These are phyloP conservation scores for Probosciger aterrimus DNA, from an alignment of 2,113 vertebrate genomes.

Conservation along the genomic window DNA sequence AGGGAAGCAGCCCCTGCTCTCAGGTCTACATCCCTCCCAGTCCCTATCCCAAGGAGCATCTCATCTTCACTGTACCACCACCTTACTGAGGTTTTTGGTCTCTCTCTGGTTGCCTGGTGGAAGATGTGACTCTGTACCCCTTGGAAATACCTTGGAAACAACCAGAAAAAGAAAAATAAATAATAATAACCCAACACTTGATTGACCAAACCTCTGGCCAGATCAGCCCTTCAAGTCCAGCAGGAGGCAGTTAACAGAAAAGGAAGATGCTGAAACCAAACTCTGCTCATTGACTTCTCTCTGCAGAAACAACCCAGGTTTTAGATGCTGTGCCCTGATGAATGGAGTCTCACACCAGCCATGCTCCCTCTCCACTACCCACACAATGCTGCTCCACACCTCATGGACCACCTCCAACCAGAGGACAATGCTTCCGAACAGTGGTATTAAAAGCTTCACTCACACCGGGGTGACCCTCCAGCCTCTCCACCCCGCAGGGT, in stretches of 20 bases:
- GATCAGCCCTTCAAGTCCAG: neutral
- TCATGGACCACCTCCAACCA: neutral
- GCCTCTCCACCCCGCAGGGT: neutral
- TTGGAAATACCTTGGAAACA: neutral
- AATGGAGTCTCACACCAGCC: fast-evolving
- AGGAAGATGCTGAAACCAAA: neutral
- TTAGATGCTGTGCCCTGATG: fast-evolving
- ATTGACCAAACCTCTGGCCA: neutral
- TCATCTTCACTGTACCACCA: neutral
- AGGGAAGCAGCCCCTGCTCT: neutral
- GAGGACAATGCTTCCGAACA: neutral
- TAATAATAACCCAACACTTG: neutral
- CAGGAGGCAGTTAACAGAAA: neutral
- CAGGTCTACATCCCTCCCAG: too few relatives aligned
- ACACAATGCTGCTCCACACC: neutral
- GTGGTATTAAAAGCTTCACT: neutral
- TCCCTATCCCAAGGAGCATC: neutral
- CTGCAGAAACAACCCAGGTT: fast-evolving
- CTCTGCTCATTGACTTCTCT: neutral
- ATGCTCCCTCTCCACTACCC: neutral
- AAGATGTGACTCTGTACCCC: neutral
- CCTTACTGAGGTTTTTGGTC: neutral
- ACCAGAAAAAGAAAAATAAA: neutral
- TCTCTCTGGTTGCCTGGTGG: neutral
- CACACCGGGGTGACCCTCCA: neutral